Evolutionary conservation across 1,140 invertebrate genomes (phyloP).

Genomic region (Aphaenogaster ashmeadi): DNA sequence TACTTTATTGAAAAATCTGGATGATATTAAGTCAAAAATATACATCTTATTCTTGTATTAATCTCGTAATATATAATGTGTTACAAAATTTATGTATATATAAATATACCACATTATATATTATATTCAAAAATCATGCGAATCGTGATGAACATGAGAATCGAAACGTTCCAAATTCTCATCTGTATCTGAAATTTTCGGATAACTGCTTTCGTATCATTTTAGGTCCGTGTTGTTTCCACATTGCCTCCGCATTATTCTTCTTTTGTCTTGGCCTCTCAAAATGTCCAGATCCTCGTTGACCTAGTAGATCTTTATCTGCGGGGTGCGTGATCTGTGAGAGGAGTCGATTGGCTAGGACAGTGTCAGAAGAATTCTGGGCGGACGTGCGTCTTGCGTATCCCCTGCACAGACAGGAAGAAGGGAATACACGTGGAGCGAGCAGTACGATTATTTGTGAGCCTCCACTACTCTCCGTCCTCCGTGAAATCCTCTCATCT

Average conservation of each 20-base stretch:
- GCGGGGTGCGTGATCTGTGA: not conserved
- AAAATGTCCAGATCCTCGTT: not conserved
- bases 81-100: not conserved
- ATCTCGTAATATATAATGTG: not conserved
- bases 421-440: not conserved
- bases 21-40: not conserved
- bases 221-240: not conserved
- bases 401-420: not conserved
- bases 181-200: too few species aligned
- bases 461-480: constrained; percentile 29
- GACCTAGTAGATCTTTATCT: not conserved
- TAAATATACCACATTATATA: not conserved
- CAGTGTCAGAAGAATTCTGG: constrained; percentile 30
- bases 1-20: not conserved
- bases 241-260: not conserved
- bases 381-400: constrained; percentile 33
- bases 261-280: not conserved
- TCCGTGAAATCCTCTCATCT: constrained; percentile 58
- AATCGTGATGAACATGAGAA: not conserved
- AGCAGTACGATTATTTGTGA: constrained; percentile 59
- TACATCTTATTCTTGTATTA: not conserved
- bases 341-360: constrained; percentile 15
- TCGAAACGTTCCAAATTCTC: constrained; percentile 11
- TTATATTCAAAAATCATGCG: not conserved
- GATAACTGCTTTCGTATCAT: not conserved